phyloP scores from a whole-genome alignment of 2,888 invertebrate genomes.

The Drosophila helvetica region DNA sequence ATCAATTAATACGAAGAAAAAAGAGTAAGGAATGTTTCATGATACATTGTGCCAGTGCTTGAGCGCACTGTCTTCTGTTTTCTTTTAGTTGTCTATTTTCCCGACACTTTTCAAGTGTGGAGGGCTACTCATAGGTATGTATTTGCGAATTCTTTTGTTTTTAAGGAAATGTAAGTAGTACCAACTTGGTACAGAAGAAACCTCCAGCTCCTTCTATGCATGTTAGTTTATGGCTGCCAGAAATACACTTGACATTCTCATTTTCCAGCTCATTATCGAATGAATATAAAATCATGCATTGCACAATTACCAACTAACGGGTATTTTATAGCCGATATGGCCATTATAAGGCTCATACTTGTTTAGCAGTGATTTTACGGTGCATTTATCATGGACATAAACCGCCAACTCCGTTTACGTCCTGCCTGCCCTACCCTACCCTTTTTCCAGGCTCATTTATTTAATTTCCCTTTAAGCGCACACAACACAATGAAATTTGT shows the following conservation, averaged over 20 bases:
- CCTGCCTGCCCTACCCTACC: neutral
- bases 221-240: too few relatives aligned
- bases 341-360: neutral
- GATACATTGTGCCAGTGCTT: too few relatives aligned
- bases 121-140: too few relatives aligned
- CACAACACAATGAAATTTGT: conserved; percentile 67
- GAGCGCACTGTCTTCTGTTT: too few relatives aligned
- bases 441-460: conserved; percentile 57
- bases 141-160: too few relatives aligned
- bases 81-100: too few relatives aligned
- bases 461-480: conserved; percentile 69
- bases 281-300: neutral
- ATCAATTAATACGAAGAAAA: too few relatives aligned
- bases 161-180: too few relatives aligned
- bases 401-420: conserved; percentile 18
- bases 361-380: conserved; percentile 61
- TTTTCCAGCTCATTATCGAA: neutral
- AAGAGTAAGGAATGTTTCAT: too few relatives aligned
- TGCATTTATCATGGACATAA: conserved; percentile 62
- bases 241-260: conserved; percentile 6
- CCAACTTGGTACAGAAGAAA: too few relatives aligned
- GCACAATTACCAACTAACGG: neutral
- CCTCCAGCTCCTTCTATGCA: conserved; percentile 33
- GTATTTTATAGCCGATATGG: neutral
- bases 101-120: too few relatives aligned